Conservation (phyloP, 2,888 invertebrate genomes). For the Acholoe squamosa region DNA sequence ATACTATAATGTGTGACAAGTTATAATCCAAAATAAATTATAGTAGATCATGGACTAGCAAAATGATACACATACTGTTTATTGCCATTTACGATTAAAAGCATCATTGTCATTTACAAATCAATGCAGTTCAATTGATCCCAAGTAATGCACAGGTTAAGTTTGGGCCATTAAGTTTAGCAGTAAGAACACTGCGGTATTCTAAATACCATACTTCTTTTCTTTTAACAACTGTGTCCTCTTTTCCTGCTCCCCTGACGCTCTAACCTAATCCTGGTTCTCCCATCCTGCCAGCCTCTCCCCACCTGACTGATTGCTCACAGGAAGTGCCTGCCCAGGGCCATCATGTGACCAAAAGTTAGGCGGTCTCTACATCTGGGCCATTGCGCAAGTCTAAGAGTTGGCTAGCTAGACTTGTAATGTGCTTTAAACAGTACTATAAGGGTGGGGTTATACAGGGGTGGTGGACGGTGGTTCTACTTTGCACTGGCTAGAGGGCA, state of each 20-base stretch:
- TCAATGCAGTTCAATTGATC: neutral
- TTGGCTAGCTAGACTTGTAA: too few relatives aligned
- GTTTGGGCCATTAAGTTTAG: neutral
- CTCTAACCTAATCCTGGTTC: neutral
- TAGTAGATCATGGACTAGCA: too few relatives aligned
- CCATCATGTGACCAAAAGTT: neutral
- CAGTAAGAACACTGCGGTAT: neutral
- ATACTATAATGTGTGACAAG: too few relatives aligned
- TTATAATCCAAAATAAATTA: too few relatives aligned
- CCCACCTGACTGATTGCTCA: neutral
- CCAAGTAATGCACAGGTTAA: neutral
- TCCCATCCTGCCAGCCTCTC: too few relatives aligned
- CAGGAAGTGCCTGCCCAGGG: neutral
- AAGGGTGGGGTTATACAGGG: too few relatives aligned
- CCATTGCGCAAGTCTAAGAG: conserved; percentile 27
- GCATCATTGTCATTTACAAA: too few relatives aligned
- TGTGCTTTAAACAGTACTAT: too few relatives aligned
- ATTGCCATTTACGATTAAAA: too few relatives aligned
- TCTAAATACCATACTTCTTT: neutral
- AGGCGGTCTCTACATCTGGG: neutral
- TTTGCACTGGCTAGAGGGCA: too few relatives aligned
- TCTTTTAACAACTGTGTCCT: neutral
- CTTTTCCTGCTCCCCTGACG: neutral
- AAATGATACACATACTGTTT: too few relatives aligned
- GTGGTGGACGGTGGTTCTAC: too few relatives aligned